These are phyloP conservation scores for Miniopterus natalensis DNA, from an alignment of 2,113 vertebrate genomes.

Conservation along the genomic window DNA sequence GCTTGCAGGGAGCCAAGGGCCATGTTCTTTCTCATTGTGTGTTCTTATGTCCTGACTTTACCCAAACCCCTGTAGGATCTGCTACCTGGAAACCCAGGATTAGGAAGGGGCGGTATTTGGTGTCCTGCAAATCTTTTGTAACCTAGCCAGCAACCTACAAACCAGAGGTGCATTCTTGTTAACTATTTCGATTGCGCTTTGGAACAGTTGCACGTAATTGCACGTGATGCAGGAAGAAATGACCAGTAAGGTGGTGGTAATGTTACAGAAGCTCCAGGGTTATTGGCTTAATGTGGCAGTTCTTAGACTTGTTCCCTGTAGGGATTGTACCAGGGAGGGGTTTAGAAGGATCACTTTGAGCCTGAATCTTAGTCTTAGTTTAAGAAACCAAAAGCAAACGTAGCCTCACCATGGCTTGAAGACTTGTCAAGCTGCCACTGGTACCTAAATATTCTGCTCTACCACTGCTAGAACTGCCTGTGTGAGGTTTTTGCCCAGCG, in stretches of 20 bases:
- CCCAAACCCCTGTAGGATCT: neutral
- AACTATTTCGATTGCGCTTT: constrained; percentile 50
- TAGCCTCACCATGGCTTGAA: constrained; percentile 21
- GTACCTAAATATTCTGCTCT: neutral
- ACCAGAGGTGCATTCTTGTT: constrained; percentile 28
- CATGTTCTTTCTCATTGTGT: neutral
- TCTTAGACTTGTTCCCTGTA: constrained; percentile 48
- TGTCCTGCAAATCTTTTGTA: constrained; percentile 47
- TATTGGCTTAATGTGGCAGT: constrained; percentile 67
- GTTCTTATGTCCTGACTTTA: neutral
- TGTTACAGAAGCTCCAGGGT: constrained; percentile 50
- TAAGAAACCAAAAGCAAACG: constrained; percentile 65
- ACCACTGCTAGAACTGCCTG: neutral
- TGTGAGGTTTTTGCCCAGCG: neutral
- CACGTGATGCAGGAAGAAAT: constrained; percentile 37
- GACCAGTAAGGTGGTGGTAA: constrained; percentile 19
- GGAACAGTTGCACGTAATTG: constrained; percentile 42
- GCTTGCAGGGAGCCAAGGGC: neutral
- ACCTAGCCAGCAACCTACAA: constrained; percentile 5
- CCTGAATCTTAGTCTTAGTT: constrained; percentile 50
- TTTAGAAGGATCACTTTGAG: constrained; percentile 56
- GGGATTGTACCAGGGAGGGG: constrained; percentile 39
- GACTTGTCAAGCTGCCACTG: neutral
- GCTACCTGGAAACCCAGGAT: constrained; percentile 14
- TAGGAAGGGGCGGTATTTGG: neutral